Conservation (phyloP, 2,888 invertebrate genomes). For the Smittia aterrima region DNA sequence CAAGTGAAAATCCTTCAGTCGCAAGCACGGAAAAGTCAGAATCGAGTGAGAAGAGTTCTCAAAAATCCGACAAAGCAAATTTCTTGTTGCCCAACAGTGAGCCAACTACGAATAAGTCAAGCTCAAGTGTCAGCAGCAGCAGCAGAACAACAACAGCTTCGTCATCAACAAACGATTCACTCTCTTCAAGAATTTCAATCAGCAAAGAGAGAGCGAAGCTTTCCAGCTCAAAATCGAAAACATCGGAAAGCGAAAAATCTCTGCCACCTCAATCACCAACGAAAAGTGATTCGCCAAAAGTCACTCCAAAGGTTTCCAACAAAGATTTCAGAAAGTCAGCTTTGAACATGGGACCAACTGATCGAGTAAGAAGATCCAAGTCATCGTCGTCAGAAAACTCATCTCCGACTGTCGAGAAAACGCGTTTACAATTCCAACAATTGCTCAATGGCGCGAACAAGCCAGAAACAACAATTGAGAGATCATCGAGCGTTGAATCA, state of each 20-base stretch:
- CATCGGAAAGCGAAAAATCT: constrained; percentile 47
- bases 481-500: constrained; percentile 27
- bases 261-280: constrained; percentile 43
- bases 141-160: neutral
- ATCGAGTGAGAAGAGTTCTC: constrained; percentile 54
- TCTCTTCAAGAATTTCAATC: constrained; percentile 16
- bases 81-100: constrained; percentile 20
- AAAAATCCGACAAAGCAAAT: constrained; percentile 47
- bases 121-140: neutral
- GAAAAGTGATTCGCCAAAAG: constrained; percentile 50
- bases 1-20: constrained; percentile 23
- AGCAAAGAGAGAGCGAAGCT: constrained; percentile 45
- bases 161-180: neutral
- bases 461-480: neutral
- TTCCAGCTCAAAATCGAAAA: constrained; percentile 45
- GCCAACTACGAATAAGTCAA: neutral
- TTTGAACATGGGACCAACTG: constrained; percentile 62
- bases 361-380: constrained; percentile 51
- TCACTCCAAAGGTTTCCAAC: constrained; percentile 57
- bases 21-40: constrained; percentile 48
- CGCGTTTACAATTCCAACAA: constrained; percentile 10
- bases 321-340: constrained; percentile 74
- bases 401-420: constrained; percentile 35
- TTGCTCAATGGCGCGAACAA: neutral
- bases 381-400: constrained; percentile 47